Evolutionary conservation across 2,888 invertebrate genomes (phyloP).

Genomic region (Schizotus pectinicornis): DNA sequence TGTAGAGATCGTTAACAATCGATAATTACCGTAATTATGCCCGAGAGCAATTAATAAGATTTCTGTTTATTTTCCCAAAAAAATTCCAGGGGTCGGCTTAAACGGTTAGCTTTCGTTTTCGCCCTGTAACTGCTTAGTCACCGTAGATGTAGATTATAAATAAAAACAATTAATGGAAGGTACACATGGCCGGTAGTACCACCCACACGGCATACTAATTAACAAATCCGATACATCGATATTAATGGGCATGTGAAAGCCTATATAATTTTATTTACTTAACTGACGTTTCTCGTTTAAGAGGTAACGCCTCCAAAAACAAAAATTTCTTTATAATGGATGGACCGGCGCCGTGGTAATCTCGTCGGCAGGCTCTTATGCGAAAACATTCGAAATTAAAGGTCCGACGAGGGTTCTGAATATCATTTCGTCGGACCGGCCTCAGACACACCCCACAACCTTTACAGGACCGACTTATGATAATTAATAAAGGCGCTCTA

Average conservation of each 20-base stretch:
- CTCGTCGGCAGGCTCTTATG: slow-evolving; percentile 20
- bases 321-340: slow-evolving; percentile 52
- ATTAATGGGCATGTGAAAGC: slow-evolving; percentile 48
- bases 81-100: too few relatives aligned
- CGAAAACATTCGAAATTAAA: slow-evolving; percentile 33
- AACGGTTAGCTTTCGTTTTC: slow-evolving; percentile 4
- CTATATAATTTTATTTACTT: slow-evolving; percentile 54
- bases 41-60: slow-evolving; percentile 5
- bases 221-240: slow-evolving; percentile 45
- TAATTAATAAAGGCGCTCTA: too few relatives aligned
- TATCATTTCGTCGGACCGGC: slow-evolving; percentile 25
- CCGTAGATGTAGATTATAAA: slow-evolving; percentile 33
- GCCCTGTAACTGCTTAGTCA: slow-evolving; percentile 27
- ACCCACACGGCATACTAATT: slow-evolving; percentile 45
- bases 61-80: not conserved
- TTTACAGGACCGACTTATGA: not conserved
- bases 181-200: slow-evolving; percentile 37
- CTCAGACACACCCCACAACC: slow-evolving; percentile 15
- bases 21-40: slow-evolving; percentile 8
- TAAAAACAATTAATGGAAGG: slow-evolving; percentile 37
- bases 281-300: slow-evolving; percentile 51
- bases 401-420: slow-evolving; percentile 22
- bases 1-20: not conserved
- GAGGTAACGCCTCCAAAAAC: slow-evolving; percentile 51
- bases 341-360: slow-evolving; percentile 43